phyloP scores from a whole-genome alignment of 2,113 vertebrate genomes.

The Rhea pennata region DNA sequence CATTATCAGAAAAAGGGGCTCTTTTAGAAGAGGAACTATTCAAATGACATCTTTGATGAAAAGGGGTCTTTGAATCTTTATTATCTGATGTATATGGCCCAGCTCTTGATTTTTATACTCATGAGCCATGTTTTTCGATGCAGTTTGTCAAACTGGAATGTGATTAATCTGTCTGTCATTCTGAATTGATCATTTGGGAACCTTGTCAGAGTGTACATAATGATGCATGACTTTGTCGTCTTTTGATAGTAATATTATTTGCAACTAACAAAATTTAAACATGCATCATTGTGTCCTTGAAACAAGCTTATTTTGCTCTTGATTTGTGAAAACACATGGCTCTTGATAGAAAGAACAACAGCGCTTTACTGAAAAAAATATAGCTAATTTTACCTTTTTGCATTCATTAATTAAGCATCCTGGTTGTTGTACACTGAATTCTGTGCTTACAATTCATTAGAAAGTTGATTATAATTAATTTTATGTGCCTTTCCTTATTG shows the following conservation, averaged over 20 bases:
- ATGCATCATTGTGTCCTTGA: conserved; percentile 49
- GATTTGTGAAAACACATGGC: neutral
- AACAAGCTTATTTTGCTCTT: neutral
- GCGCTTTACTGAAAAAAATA: neutral
- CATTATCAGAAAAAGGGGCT: neutral
- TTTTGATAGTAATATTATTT: conserved; percentile 47
- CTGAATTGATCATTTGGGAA: conserved; percentile 26
- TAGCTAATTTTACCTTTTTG: neutral
- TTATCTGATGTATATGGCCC: conserved; percentile 28
- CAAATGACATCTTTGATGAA: neutral
- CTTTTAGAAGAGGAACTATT: neutral
- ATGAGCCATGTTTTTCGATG: conserved; percentile 33
- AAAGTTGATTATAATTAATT: neutral
- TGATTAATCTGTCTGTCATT: conserved; percentile 60
- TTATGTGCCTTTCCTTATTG: neutral
- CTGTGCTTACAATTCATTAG: neutral
- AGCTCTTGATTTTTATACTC: conserved; percentile 42
- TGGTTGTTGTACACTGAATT: neutral
- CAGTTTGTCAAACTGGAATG: conserved; percentile 42
- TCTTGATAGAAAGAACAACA: neutral
- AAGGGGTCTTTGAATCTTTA: conserved; percentile 45
- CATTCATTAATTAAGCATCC: neutral
- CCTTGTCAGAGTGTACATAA: conserved; percentile 13
- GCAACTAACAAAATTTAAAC: conserved; percentile 46
- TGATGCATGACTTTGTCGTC: conserved; percentile 40